phyloP scores from a whole-genome alignment of 2,888 invertebrate genomes.

The Perizoma affinitatum region DNA sequence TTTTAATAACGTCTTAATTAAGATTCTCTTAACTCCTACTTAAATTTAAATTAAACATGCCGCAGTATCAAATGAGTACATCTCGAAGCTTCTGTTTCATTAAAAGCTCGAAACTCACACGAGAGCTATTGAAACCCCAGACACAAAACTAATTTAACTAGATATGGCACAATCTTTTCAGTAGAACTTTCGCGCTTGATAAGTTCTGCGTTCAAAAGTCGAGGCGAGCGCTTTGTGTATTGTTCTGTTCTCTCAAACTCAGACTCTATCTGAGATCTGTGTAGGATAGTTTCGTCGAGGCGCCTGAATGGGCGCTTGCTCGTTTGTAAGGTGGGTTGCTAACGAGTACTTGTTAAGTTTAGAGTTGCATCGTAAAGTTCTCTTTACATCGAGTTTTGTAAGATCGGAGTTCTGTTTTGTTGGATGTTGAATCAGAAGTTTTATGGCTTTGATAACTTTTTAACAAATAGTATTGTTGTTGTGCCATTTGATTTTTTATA shows the following conservation, averaged over 20 bases:
- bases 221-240: conserved; percentile 26
- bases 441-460: background rate
- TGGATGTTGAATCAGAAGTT: background rate
- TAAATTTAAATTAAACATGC: background rate
- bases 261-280: conserved; percentile 23
- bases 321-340: conserved; percentile 22
- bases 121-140: conserved; percentile 13
- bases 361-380: conserved; percentile 20
- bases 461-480: conserved; percentile 4
- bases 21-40: background rate
- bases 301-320: conserved; percentile 24
- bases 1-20: too few species aligned
- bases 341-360: conserved; percentile 24
- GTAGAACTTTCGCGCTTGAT: conserved; percentile 24
- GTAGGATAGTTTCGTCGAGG: conserved; percentile 26
- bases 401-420: conserved; percentile 6
- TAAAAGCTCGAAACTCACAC: background rate
- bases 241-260: conserved; percentile 18
- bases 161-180: conserved; percentile 29
- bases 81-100: background rate
- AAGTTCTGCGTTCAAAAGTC: conserved; percentile 29
- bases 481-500: background rate
- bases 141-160: conserved; percentile 36
- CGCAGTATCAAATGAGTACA: background rate
- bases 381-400: conserved; percentile 9